Base-by-base conservation (phyloP, 2,888 invertebrate species). In the Serripes groenlandicus region DNA sequence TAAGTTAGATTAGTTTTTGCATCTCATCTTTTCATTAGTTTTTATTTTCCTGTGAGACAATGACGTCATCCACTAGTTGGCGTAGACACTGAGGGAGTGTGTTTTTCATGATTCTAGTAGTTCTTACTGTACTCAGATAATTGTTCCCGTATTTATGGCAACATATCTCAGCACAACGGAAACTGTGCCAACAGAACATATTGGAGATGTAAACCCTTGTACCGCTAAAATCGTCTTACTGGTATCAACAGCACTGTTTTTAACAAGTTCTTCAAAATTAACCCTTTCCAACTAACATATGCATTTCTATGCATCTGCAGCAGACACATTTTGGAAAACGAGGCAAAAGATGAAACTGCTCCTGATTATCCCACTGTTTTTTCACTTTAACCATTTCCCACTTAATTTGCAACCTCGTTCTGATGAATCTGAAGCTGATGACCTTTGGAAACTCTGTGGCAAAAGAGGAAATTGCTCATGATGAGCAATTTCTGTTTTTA, bases 81-180 rank as follows among this genome's bases (percentile, higher is more conserved):
- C 21, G 34, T 64, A n/a, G 32, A 23, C 30, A 35, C 32, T n/a
- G 35, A 26, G 64, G 15, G 26, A 28, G 26, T 58, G 52, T 7
- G 18, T 52, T 52, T 52, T 52, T 15, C 42, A 42, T 18, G 9
- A 9, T 56, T 56, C n/a, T 26, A 11, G 30, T 60, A 28, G 28
- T 28, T 34, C n/a, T 7, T 64, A 64, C 56, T 3, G 64, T 34
- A 15, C 3, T 62, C 21, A 35, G 34, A 23, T 64, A 64, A 64
- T 64, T 64, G 64, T 64, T 64, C n/a, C 34, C 35, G 34, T 64
- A 64, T 62, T 64, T 34, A 64, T 64, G 64, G 64, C 35, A 64
- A 64, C 64, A 64, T 64, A 64, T 64, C 34, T 64, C 64, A 64
- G 34, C 34, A 34, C 35, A 62, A 9, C 34, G 18, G 34, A 32